phyloP scores from a whole-genome alignment of 2,888 invertebrate genomes.

The Nemurella pictetii region DNA sequence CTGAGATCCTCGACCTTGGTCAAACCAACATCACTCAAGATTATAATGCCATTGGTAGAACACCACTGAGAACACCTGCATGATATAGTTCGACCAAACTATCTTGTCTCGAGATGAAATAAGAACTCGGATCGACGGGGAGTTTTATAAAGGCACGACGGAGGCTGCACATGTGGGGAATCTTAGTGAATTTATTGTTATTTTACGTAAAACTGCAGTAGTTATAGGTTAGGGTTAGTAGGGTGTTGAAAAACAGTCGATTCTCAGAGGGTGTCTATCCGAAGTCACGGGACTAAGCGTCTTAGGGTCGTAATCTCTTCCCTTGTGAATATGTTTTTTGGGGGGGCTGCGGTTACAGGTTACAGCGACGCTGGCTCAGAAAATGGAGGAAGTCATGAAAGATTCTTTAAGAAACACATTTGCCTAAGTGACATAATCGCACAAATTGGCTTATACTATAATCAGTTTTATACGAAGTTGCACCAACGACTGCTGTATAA shows the following conservation, averaged over 20 bases:
- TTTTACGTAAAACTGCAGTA: not conserved
- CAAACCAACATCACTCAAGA: conserved; percentile 18
- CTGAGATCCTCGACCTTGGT: conserved; percentile 24
- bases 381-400: too few species aligned
- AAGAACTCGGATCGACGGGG: not conserved
- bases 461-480: too few species aligned
- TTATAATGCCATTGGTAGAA: not conserved
- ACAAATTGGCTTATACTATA: too few species aligned
- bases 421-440: too few species aligned
- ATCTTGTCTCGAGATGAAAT: not conserved
- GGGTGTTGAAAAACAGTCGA: not conserved
- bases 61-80: conserved; percentile 26
- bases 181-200: not conserved
- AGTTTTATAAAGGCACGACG: not conserved
- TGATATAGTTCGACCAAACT: not conserved
- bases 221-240: not conserved
- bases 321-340: not conserved
- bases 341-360: too few species aligned
- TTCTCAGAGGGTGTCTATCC: not conserved
- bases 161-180: not conserved
- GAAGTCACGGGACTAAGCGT: too few species aligned
- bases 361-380: too few species aligned
- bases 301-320: not conserved
- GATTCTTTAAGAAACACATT: too few species aligned
- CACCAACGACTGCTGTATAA: too few species aligned